Conservation (phyloP, 2,113 vertebrate genomes). For the Nyctibius bracteatus region DNA sequence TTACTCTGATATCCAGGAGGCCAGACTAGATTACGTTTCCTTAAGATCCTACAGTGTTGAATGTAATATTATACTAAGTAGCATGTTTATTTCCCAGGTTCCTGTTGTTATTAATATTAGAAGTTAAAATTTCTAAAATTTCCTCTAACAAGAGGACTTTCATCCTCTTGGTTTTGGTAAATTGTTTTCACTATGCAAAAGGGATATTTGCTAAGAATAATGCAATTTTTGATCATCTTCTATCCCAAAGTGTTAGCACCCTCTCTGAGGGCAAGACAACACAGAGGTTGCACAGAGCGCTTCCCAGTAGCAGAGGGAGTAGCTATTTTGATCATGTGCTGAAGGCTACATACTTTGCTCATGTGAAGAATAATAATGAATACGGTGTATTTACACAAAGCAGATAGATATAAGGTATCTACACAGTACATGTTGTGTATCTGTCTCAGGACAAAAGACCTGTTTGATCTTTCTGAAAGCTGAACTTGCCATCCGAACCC, state of each 20-base stretch:
- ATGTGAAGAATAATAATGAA: background rate
- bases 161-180: background rate
- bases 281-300: background rate
- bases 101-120: background rate
- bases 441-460: background rate
- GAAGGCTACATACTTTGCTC: background rate
- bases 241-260: background rate
- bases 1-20: background rate
- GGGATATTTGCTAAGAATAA: background rate
- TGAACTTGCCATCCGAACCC: background rate
- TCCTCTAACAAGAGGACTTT: no score
- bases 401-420: background rate
- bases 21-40: background rate
- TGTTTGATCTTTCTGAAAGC: background rate
- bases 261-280: background rate
- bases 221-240: background rate
- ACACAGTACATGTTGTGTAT: background rate
- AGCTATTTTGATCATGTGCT: background rate
- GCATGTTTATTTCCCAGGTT: background rate
- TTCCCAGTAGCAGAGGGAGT: background rate
- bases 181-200: background rate
- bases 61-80: background rate
- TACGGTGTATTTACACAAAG: background rate
- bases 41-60: background rate
- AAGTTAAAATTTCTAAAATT: background rate